Base-by-base conservation (phyloP, 2,888 invertebrate species). In the Chrysolina oricalcia region DNA sequence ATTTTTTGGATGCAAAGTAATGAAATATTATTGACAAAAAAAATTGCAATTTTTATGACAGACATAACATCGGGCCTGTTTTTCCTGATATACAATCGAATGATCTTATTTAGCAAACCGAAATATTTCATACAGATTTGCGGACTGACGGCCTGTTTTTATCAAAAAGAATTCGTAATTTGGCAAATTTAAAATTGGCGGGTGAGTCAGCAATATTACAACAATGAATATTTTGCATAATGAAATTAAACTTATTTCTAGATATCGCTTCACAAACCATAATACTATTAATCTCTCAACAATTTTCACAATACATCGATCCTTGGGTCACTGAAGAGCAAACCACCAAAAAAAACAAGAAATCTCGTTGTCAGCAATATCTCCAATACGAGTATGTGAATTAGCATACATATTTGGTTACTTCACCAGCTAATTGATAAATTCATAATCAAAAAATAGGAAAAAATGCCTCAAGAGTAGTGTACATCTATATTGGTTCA, bases 221-320 rank as follows among this genome's bases (percentile, higher is more conserved):
- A n/a, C n/a, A n/a, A n/a, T n/a, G n/a, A n/a, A n/a, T n/a, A n/a
- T n/a, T n/a, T n/a, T n/a, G n/a, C n/a, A n/a, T n/a, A n/a, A n/a
- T n/a, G 40, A 70, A 50, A 21, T 70, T 41, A 73, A 73, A 19
- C 73, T 41, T n/a, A 50, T 73, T 48, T 68, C 73, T 68, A 19
- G 63, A 68, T 15, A 69, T 41, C 43, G 68, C 68, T 35, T 73
- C 35, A 63, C 62, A 13, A 23, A 73, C 68, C n/a, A 62, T 10
- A 23, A 62, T 23, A 27, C 15, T 15, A 27, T 48, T 48, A 48
- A 10, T 71, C 4, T 48, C 46, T 63, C 48, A 13, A 48, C 48
- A 48, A 48, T 48, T 48, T 48, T 48, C 15, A 64, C 71, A 64
- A 27, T 40, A 71, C 40, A 64, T 64, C 50, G 50, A 35, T 64